A percentile compares a stretch with the other conserved stretches of the same genome.
These are phyloP conservation scores for Pangasius sanitwongsei DNA, from an alignment of 2,797 vertebrate genomes.

Conservation along the genomic window DNA sequence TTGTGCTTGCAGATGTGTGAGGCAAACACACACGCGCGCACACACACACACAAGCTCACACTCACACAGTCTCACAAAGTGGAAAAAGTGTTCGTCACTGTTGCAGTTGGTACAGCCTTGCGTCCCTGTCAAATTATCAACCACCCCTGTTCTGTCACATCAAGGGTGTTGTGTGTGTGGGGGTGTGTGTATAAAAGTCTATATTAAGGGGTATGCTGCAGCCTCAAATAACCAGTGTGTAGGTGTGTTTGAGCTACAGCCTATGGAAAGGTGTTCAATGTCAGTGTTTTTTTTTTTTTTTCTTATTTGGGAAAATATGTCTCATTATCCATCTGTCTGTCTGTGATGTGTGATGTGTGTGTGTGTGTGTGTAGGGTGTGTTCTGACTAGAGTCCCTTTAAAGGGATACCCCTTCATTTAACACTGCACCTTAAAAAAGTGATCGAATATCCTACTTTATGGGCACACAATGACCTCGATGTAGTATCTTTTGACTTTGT, in stretches of 20 bases:
- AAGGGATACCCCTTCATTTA: not conserved
- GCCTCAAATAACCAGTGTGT: conserved; percentile 2
- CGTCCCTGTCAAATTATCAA: conserved; percentile 28
- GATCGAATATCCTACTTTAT: not conserved
- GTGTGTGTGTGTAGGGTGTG: conserved; percentile 17
- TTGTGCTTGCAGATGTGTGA: conserved; percentile 31
- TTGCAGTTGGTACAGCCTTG: not conserved
- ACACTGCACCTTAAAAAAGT: not conserved
- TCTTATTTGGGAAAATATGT: conserved; percentile 8
- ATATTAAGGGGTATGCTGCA: conserved; percentile 11
- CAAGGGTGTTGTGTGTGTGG: conserved; percentile 11
- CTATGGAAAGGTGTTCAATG: not conserved
- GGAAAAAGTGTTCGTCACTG: conserved; percentile 10
- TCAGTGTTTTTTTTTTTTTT: not conserved
- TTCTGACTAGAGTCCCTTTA: not conserved
- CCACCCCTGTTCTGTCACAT: conserved; percentile 23
- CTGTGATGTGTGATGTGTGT: not conserved
- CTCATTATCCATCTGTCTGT: conserved; percentile 2
- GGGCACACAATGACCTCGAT: not conserved
- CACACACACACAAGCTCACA: not conserved
- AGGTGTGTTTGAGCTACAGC: conserved; percentile 29
- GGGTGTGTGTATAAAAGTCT: conserved; percentile 7
- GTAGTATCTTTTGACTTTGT: not conserved
- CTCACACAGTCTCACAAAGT: not conserved
- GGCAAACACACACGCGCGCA: conserved; percentile 25